Evolutionary conservation across 1,140 invertebrate species (phyloP).

Genomic region (Vanessa atalanta): DNA sequence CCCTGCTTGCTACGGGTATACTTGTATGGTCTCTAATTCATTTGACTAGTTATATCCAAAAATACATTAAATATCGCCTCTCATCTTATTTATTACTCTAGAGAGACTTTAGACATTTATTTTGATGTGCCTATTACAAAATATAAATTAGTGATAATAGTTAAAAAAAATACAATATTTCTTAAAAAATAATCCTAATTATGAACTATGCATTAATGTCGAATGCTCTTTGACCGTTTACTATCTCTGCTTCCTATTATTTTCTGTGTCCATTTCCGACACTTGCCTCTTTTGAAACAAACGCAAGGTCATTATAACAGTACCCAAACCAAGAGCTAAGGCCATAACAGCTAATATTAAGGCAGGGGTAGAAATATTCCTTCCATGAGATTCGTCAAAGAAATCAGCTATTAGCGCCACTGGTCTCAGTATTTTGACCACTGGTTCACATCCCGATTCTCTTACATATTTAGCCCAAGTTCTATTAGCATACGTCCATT

Average conservation of each 20-base stretch:
- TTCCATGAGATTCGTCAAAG: slow-evolving; percentile 40
- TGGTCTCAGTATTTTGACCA: slow-evolving; percentile 75
- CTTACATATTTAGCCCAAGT: slow-evolving; percentile 88
- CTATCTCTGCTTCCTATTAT: slow-evolving; percentile 65
- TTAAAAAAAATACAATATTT: slow-evolving; percentile 11
- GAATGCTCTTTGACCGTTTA: slow-evolving; percentile 18
- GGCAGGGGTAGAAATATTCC: slow-evolving; percentile 40
- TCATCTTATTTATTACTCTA: neutral
- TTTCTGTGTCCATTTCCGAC: slow-evolving; percentile 52
- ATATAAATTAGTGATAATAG: slow-evolving; percentile 1
- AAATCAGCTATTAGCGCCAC: slow-evolving; percentile 61
- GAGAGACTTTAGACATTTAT: neutral
- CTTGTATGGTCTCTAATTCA: slow-evolving; percentile 16
- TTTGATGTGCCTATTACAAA: neutral
- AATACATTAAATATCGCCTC: slow-evolving; percentile 18
- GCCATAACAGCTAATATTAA: slow-evolving; percentile 53
- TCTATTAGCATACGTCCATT: slow-evolving; percentile 82
- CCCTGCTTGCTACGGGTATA: too few relatives aligned
- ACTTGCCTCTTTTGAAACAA: slow-evolving; percentile 51
- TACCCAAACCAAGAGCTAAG: slow-evolving; percentile 52
- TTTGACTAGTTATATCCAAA: slow-evolving; percentile 58
- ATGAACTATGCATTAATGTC: neutral
- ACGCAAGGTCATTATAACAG: slow-evolving; percentile 63
- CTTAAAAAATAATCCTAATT: slow-evolving; percentile 13
- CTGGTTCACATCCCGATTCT: slow-evolving; percentile 84